Base-by-base conservation (phyloP, 2,113 vertebrate genomes). In the Larimichthys polyactis region DNA sequence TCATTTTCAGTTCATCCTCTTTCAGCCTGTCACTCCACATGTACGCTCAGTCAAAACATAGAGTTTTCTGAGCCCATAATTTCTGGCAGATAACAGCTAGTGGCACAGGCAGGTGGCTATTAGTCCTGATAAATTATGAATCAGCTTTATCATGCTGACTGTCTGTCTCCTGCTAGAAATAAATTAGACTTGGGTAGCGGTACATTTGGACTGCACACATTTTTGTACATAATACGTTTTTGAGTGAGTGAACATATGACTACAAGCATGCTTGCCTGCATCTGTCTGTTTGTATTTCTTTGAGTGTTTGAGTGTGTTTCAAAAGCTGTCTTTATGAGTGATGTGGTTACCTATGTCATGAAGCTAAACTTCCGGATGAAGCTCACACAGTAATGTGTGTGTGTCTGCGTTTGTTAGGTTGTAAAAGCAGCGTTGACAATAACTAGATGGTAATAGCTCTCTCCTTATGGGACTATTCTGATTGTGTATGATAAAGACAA, bases 81-180 rank as follows among this genome's bases (percentile, higher is more conserved):
- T 88, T 92, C 81, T 82, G 78, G 70, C 82, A 88, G 90, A 88
- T 89, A 91, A 87, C 87, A 89, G 89, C 78, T 36, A 71, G 81
- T 78, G 66, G 87, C 67, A 65, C 65, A 88, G 85, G 84, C 92
- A 93, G 90, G 91, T 93, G 86, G 87, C 86, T 89, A 91, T 93
- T 93, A 93, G 85, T 82, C 79, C 89, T 89, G 67, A 90, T 93
- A 86, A 85, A 93, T 93, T 92, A 94, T 93, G 90, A 89, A 92
- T 90, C 88, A 55, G 76, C 48, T 91, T 91, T 89, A 87, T 85
- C 82, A 88, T 55, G 75, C 69, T 82, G 48, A 69, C 84, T 88
- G 79, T 81, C 86, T 89, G 76, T 90, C 82, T 83, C 79, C 82
- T 70, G 29, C 70, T 68, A 46, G 66, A 89, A 89, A 90, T 90